phyloP scores from a whole-genome alignment of 2,888 invertebrate genomes.

The Chelonus formosanus region DNA sequence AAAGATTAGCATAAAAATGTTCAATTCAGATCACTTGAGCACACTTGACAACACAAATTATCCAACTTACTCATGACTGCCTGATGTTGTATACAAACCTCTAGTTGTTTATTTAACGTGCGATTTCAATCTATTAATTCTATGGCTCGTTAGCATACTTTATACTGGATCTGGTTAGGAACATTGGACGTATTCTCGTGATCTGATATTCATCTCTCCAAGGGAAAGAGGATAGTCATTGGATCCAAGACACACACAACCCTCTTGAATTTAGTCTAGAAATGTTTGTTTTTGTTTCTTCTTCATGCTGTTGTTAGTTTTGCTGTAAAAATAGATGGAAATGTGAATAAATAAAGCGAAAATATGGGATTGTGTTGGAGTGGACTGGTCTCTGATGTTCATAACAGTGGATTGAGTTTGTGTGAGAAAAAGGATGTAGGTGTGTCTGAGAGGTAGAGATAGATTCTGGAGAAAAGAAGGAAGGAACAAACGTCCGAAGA shows the following conservation, averaged over 20 bases:
- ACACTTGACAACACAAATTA: no score
- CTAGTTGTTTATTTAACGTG: conserved; percentile 41
- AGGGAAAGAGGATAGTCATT: no score
- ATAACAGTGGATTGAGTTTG: conserved; percentile 9
- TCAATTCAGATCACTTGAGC: no score
- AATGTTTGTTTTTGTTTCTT: no score
- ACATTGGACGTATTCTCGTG: conserved; percentile 34
- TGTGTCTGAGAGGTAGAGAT: conserved; percentile 2
- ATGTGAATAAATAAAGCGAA: conserved; percentile 11
- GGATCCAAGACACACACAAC: background rate
- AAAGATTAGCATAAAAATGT: no score
- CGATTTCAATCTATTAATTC: conserved; percentile 53
- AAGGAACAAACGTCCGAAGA: conserved; percentile 47
- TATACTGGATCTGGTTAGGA: conserved; percentile 36
- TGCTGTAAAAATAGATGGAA: conserved; percentile 2
- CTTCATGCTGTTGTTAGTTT: background rate
- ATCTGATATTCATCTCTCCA: conserved; percentile 36
- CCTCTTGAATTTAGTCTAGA: background rate
- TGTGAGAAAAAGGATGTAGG: conserved; percentile 7
- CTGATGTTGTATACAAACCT: conserved; percentile 18
- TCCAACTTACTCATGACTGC: no score
- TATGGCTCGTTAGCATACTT: conserved; percentile 53
- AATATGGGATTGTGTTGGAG: conserved; percentile 26
- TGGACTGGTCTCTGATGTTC: no score
- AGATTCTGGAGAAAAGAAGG: conserved; percentile 15